These are phyloP conservation scores for Yponomeuta malinellus DNA, from an alignment of 2,888 invertebrate species.

Conservation along the genomic window DNA sequence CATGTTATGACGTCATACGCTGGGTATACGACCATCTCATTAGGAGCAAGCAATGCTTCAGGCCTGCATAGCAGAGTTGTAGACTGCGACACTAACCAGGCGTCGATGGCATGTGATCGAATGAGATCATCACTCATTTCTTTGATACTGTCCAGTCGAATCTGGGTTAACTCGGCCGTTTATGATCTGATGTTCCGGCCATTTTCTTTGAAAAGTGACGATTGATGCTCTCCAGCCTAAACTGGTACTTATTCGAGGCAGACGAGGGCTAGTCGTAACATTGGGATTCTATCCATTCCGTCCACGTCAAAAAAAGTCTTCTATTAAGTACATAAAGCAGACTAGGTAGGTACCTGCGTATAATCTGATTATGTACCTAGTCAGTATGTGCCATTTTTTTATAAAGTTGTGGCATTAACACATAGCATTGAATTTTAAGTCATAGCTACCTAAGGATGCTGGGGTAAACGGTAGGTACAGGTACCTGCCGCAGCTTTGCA, in stretches of 20 bases:
- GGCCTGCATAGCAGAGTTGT: background rate
- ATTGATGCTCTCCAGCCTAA: background rate
- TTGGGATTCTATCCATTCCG: background rate
- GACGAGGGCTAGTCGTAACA: background rate
- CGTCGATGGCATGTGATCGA: constrained; percentile 47
- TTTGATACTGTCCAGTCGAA: constrained; percentile 19
- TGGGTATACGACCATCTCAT: background rate
- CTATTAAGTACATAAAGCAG: too few relatives aligned
- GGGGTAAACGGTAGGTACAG: too few relatives aligned
- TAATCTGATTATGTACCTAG: background rate
- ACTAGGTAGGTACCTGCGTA: background rate
- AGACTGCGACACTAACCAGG: constrained; percentile 57
- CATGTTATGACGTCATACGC: background rate
- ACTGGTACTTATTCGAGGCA: too few relatives aligned
- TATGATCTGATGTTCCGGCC: background rate
- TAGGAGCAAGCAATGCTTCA: background rate
- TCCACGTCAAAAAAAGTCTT: background rate
- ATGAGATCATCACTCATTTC: constrained; percentile 58
- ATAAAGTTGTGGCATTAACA: too few relatives aligned
- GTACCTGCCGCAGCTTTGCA: too few relatives aligned
- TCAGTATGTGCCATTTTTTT: too few relatives aligned
- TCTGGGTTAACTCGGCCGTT: background rate
- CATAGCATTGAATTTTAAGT: too few relatives aligned
- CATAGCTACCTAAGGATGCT: too few relatives aligned
- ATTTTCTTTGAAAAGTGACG: background rate